These are phyloP conservation scores for Hypocryptadius cinnamomeus DNA, from an alignment of 2,113 vertebrate genomes.

Conservation along the genomic window DNA sequence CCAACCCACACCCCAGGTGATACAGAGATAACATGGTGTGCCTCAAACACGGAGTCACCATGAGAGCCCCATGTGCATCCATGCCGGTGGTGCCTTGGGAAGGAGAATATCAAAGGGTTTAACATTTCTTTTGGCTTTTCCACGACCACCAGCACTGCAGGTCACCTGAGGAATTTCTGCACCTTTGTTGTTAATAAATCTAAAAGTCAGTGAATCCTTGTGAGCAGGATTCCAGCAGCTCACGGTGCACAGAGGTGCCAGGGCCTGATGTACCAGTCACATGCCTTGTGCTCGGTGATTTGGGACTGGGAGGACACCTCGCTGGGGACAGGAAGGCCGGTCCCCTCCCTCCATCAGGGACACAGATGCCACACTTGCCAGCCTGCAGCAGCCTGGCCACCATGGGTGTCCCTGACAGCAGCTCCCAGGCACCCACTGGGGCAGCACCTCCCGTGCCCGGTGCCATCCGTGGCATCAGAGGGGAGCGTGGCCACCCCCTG, in stretches of 20 bases:
- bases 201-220: not conserved
- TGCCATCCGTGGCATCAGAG: accelerated
- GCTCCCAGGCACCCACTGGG: not conserved
- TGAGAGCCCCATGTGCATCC: accelerated
- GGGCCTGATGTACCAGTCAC: not conserved
- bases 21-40: accelerated
- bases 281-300: accelerated
- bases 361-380: not conserved
- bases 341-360: not conserved
- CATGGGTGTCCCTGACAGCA: accelerated
- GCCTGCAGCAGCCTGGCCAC: not conserved
- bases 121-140: not conserved
- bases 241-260: accelerated
- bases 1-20: accelerated
- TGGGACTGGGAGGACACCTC: not conserved
- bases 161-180: not conserved
- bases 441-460: accelerated
- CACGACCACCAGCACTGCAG: accelerated
- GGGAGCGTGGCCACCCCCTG: accelerated
- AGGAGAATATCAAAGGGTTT: not conserved
- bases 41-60: accelerated
- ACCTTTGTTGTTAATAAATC: not conserved
- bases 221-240: accelerated
- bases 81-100: accelerated
- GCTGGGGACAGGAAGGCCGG: not conserved